phyloP scores from a whole-genome alignment of 2,113 vertebrate species.

The Bungarus multicinctus region DNA sequence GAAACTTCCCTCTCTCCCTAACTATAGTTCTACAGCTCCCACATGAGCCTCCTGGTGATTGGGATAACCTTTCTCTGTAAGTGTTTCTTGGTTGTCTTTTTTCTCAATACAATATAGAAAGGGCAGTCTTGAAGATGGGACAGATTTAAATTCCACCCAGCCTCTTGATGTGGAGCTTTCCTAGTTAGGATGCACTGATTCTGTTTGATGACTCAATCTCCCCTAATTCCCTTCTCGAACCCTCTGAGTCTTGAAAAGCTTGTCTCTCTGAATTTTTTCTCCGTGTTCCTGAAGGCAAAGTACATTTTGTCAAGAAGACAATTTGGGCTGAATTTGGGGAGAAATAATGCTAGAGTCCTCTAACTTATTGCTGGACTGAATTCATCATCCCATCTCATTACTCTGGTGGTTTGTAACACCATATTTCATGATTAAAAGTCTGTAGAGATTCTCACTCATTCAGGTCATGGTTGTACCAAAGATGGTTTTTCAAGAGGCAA shows the following conservation, averaged over 20 bases:
- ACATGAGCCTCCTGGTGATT: background rate
- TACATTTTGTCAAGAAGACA: background rate
- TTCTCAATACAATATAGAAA: background rate
- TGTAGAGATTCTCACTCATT: no score
- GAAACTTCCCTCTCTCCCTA: background rate
- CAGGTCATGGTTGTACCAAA: no score
- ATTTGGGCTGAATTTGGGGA: background rate
- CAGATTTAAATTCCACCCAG: background rate
- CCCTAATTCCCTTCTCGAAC: background rate
- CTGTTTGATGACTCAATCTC: background rate
- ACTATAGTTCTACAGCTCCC: no score
- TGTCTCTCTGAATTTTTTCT: background rate
- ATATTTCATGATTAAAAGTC: no score
- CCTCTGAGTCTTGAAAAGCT: background rate
- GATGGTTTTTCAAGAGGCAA: no score
- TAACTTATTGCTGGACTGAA: background rate
- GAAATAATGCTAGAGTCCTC: background rate
- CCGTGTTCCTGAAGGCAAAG: accelerated
- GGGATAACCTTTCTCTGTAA: background rate
- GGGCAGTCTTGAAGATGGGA: background rate
- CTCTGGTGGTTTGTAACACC: no score
- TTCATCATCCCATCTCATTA: no score
- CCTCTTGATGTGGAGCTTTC: background rate
- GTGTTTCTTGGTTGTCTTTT: background rate
- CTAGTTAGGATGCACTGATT: background rate